Conservation (phyloP, 1,140 invertebrate genomes). For the Zaprionus africanus region DNA sequence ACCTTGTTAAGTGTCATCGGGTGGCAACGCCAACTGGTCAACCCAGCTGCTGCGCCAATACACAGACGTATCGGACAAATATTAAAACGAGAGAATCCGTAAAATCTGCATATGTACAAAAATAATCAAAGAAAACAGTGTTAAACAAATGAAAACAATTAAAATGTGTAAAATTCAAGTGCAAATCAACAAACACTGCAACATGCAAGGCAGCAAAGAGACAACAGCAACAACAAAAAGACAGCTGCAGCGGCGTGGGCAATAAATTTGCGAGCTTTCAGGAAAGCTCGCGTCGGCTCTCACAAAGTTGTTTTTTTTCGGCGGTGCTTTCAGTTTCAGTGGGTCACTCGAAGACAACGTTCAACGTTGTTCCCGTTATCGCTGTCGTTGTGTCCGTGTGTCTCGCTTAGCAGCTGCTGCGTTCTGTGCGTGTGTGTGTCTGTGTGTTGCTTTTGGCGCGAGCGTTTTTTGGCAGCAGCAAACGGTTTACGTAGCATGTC, state of each 20-base stretch:
- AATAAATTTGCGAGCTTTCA: slow-evolving; percentile 28
- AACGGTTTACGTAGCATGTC: slow-evolving; percentile 51
- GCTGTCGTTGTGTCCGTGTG: slow-evolving; percentile 10
- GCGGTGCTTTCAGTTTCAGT: slow-evolving; percentile 50
- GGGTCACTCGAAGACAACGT: slow-evolving; percentile 49
- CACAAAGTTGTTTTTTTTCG: slow-evolving; percentile 1
- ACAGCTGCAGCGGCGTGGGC: neutral
- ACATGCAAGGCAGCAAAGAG: slow-evolving; percentile 1
- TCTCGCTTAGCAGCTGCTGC: slow-evolving; percentile 9
- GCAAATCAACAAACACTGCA: neutral
- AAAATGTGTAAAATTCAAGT: slow-evolving; percentile 7
- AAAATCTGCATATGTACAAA: slow-evolving; percentile 5
- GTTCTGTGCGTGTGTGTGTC: slow-evolving; percentile 18
- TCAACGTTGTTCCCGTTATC: slow-evolving; percentile 3
- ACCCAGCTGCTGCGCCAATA: slow-evolving; percentile 15
- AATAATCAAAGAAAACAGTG: neutral
- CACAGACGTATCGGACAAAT: neutral
- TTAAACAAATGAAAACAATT: slow-evolving; percentile 4
- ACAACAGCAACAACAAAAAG: neutral
- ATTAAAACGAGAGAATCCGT: neutral
- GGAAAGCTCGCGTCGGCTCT: slow-evolving; percentile 14
- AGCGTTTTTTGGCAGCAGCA: slow-evolving; percentile 53
- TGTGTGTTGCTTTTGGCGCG: slow-evolving; percentile 58
- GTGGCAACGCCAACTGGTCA: slow-evolving; percentile 18
- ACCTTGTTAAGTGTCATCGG: neutral